A percentile compares a stretch with the other conserved stretches of the same genome.
Conservation (phyloP, 2,113 vertebrate species). For the Physeter macrocephalus region DNA sequence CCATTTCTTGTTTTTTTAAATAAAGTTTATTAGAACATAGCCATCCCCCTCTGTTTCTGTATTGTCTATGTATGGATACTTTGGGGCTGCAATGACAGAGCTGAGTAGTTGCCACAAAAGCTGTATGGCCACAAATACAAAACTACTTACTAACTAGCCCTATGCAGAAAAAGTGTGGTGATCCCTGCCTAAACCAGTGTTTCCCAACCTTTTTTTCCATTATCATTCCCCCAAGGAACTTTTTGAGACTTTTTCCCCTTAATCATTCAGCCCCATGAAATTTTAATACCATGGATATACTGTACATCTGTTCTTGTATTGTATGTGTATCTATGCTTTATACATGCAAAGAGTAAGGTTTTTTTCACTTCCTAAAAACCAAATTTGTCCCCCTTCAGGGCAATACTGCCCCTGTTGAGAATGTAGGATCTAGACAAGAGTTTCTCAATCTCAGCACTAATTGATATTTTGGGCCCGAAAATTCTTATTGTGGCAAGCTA, state of each 20-base stretch:
- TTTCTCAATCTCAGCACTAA: background rate
- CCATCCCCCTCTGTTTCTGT: fast-evolving
- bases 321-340: background rate
- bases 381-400: background rate
- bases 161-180: background rate
- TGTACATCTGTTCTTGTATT: background rate
- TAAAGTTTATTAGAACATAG: background rate
- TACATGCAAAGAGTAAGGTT: background rate
- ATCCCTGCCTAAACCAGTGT: background rate
- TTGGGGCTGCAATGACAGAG: background rate
- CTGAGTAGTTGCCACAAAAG: background rate
- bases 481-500: background rate
- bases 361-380: background rate
- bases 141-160: background rate
- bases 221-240: background rate
- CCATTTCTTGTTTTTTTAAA: background rate
- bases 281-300: background rate
- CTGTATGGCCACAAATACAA: background rate
- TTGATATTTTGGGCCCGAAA: background rate
- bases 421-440: background rate
- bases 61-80: background rate
- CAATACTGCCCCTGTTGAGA: background rate
- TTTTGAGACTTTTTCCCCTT: background rate
- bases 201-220: background rate
- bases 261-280: background rate